Conservation (phyloP, 2,113 vertebrate species). For the Hemichromis elongatus region DNA sequence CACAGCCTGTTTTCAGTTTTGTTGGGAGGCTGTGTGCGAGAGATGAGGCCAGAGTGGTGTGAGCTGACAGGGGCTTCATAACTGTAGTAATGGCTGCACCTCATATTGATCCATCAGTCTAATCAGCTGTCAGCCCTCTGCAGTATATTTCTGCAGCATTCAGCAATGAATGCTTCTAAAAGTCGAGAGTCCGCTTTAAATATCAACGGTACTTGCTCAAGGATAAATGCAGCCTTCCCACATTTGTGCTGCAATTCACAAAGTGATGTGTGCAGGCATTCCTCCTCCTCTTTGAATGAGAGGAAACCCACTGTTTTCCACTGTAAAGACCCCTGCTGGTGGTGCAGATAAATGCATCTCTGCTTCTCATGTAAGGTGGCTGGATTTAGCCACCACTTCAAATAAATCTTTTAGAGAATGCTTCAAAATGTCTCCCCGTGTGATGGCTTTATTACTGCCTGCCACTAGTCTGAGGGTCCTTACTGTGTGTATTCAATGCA, state of each 20-base stretch:
- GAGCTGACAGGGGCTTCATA: constrained; percentile 34
- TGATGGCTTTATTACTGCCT: constrained; percentile 40
- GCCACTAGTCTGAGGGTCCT: neutral
- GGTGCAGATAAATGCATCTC: constrained; percentile 15
- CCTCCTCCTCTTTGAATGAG: neutral
- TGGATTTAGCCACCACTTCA: neutral
- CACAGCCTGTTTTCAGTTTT: constrained; percentile 7
- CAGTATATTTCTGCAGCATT: constrained; percentile 13
- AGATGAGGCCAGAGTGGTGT: constrained; percentile 7
- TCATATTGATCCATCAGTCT: constrained; percentile 46
- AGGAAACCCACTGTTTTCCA: neutral
- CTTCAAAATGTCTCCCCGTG: neutral
- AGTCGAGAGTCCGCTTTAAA: constrained; percentile 43
- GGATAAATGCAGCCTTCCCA: constrained; percentile 55
- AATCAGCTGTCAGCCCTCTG: constrained; percentile 43
- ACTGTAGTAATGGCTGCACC: constrained; percentile 29
- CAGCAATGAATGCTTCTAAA: neutral
- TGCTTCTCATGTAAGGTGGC: neutral
- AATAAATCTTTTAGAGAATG: neutral
- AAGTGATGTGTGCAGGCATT: neutral
- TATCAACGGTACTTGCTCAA: constrained; percentile 18
- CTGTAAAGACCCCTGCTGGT: constrained; percentile 53
- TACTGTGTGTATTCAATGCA: neutral
- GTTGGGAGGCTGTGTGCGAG: neutral
- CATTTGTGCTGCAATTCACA: constrained; percentile 47